Evolutionary conservation across 1,140 invertebrate genomes (phyloP), one percentile per base, ranked within the genome.

Genomic region (Chlorops oryzae): DNA sequence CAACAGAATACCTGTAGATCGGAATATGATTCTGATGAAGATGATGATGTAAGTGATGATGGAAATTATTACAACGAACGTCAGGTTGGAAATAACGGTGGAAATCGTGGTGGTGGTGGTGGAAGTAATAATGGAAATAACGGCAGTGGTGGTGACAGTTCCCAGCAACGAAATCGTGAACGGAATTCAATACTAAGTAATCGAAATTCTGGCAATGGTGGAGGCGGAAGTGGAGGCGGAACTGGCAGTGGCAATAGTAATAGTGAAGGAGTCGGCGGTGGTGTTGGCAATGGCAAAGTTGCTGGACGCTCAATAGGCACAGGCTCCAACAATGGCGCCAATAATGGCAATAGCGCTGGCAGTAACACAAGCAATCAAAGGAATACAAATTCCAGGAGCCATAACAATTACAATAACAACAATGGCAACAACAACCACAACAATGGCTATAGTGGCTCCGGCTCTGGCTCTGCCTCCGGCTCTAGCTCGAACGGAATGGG

Each of bases 341-440:
- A 44, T 51, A 12, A 13, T 40, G 25, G 21, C 15, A 27, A 32
- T 27, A 24, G 40, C 22, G 15, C 32, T 38, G 34, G 34, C 10
- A 18, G 17, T 41, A 22, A n/a, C 15, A 35, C 44, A 46, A 35
- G 23, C 13, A 35, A 34, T n/a, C 23, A 32, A 46, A 32, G 17
- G 5, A 3, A 23, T 23, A 18, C n/a, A 13, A n/a, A 17, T 27
- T 1, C 17, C n/a, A 17, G 21, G n/a, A 47, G 12, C 21, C 18
- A 47, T 25, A 34, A 34, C 13, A 47, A 35, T 47, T 27, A 40
- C 17, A 41, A 34, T 49, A 32, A 41, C 20, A 41, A 53, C n/a
- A 24, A 46, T 25, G 59, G 51, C 5, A 52, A 58, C n/a, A 50
- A 44, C n/a, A 44, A 39, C 44, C 28, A 43, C 13, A 42, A 40